Evolutionary conservation across 2,888 invertebrate species (phyloP), one percentile per base, ranked within the genome.

Genomic region (Ligdia adustata): DNA sequence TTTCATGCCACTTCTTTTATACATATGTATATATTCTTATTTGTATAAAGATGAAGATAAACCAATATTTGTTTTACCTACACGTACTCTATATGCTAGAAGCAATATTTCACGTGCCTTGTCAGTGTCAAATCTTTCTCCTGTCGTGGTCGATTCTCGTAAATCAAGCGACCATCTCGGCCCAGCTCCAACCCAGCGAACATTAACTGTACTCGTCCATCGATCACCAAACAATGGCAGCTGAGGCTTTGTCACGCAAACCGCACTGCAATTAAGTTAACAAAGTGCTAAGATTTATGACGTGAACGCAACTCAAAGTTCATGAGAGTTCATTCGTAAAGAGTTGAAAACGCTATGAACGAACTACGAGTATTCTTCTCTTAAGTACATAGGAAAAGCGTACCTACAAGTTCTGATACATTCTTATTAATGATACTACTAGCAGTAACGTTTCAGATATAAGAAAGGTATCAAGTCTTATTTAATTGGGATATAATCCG

Each of bases 211-310:
- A 32, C 42, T 43, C 41, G 37, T 44, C 49, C 32, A 57, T 61
- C 55, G 53, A 57, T 61, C 58, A 56, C 50, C 56, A 52, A 51
- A 61, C 56, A 61, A 61, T 56, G 31, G 42, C n/a, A 41, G 29
- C 33, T 39, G 53, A 42, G 27, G 45, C 49, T 59, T 60, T 65
- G 63, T 65, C 65, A 60, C 59, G 56, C 58, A 47, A 57, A 58
- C 63, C 42, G 40, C 50, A 37, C 48, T 44, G 53, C 55, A 58
- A 62, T 59, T 63, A 59, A 54, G 64, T 59, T 61, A 58, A 63
- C 56, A 63, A 63, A 55, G 59, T 52, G 22, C 29, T 9, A 32
- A 57, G 57, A 62, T 60, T 57, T 44, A 62, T 56, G 49, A 47
- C 42, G 28, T 39, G 47, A 50, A 51, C 40, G 32, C 28, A 34